Evolutionary conservation across 2,888 invertebrate genomes (phyloP), one percentile per base, ranked within the genome.

Genomic region (Drosophila emarginata): DNA sequence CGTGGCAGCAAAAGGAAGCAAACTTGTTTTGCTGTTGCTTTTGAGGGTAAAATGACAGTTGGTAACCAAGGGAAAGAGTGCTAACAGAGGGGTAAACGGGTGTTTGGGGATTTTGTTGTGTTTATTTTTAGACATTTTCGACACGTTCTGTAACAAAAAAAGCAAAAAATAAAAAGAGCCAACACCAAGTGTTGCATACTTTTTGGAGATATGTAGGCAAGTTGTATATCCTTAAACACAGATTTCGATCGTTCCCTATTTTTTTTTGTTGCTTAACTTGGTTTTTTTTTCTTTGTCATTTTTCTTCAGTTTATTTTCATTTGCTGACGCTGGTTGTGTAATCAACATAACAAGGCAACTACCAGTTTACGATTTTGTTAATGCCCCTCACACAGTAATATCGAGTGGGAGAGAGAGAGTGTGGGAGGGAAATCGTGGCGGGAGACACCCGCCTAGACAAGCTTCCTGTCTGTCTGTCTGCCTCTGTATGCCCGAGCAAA

Each of bases 291-390:
- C 68, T 56, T 80, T 72, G 67, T 61, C 69, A 12, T 32, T 67
- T 67, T 52, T 61, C 21, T 65, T 78, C 63, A 45, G 45, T 72
- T 86, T 76, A 78, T 73, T 73, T 76, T 54, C 64, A 40, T 70
- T 83, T 40, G 74, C 74, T 62, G 51, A 64, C 61, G 53, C 64
- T 66, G 61, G 36, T 72, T 76, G 74, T 85, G 76, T 87, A 83
- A 83, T 83, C 82, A 83, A 83, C 82, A 85, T 83, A 87, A 83
- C 82, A 87, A 87, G 45, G 87, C 88, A 87, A 82, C 86, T 85
- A 78, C 18, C 86, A 85, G 86, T 82, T 82, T 82, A 82, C 87
- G 82, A 82, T 67, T 85, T 86, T 87, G 88, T 82, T 82, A 82
- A 82, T 82, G 88, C 78, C 73, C 77, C 69, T 60, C 61, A 64